Conservation (phyloP, 2,113 vertebrate species). For the Strix aluco region DNA sequence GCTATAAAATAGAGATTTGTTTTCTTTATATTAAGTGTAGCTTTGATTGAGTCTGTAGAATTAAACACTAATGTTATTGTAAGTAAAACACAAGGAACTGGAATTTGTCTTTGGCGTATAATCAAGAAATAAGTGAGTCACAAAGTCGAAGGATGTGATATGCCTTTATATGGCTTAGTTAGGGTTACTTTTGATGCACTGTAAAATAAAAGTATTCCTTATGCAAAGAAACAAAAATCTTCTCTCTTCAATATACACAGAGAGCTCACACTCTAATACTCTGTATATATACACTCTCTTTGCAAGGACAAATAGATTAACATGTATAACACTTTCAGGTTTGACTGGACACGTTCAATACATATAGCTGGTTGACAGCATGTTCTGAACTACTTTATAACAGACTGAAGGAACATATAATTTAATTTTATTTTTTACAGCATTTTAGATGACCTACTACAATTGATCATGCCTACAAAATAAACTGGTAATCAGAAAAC, state of each 20-base stretch:
- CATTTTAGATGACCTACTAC: background rate
- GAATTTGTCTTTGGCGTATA: slow-evolving; percentile 59
- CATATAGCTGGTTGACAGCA: background rate
- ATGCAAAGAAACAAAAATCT: slow-evolving; percentile 19
- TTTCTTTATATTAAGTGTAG: slow-evolving; percentile 74
- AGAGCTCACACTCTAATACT: background rate
- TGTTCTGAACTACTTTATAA: background rate
- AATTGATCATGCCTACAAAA: background rate
- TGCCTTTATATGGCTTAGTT: slow-evolving; percentile 62
- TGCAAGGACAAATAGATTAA: background rate
- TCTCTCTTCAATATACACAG: background rate
- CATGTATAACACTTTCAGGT: background rate
- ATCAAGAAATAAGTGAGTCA: slow-evolving; percentile 58
- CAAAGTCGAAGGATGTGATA: slow-evolving; percentile 37
- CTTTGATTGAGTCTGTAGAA: slow-evolving; percentile 74
- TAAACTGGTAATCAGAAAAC: background rate
- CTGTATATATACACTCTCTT: background rate
- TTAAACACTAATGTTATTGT: slow-evolving; percentile 72
- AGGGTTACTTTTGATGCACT: slow-evolving; percentile 46
- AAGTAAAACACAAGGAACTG: slow-evolving; percentile 67
- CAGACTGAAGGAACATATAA: background rate
- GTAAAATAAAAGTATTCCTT: slow-evolving; percentile 41
- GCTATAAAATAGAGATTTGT: slow-evolving; percentile 73
- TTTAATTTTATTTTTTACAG: background rate
- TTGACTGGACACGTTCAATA: background rate